Base-by-base conservation (phyloP, 2,113 vertebrate species). In the Amblyornis subalaris region DNA sequence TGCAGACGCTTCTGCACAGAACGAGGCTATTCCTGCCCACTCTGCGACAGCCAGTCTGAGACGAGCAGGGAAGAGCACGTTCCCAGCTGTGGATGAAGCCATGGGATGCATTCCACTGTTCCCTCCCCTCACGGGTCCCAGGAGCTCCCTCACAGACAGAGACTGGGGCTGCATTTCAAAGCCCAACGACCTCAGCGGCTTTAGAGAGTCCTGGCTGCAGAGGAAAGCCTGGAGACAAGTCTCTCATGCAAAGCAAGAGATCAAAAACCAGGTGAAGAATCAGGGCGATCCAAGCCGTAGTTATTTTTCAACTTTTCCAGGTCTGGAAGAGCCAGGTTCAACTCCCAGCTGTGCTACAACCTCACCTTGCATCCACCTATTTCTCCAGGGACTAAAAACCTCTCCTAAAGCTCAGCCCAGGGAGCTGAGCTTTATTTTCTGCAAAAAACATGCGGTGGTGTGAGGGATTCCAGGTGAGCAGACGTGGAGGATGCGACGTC, bases 241-340 rank as follows among this genome's bases (percentile, higher is more conserved):
- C 61, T 89, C 0, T 1, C 81, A 94, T 95, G 93, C 89, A 95
- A 94, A 96, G 87, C 70, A 67, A 67, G 79, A 93, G 87, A 96
- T 96, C 94, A 96, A 96, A 96, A 81, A 42, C 21, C 91, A 87
- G 84, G 77, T 87, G 84, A 91, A 81, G 73, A 78, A 74, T 5
- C 71, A 60, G 57, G n/a, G 53, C 36, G 78, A 60, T 48, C 83
- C 60, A 77, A 91, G 69, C 2, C 2, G 1, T 17, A 65, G 80
- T 50, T 50, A 73, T 44, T 91, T 78, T 91, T 51, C 76, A 71
- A 31, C 53, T 92, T 83, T 64, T 69, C 28, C 61, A 78, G 29
- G 35, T 81, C 76, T 86, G 86, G 85, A 92, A 88, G 29, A 77
- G 80, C 61, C 42, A 33, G 26, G 14, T n/a, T 75, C 70, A 85